phyloP scores from a whole-genome alignment of 2,797 vertebrate species.

The Psittacula echo region DNA sequence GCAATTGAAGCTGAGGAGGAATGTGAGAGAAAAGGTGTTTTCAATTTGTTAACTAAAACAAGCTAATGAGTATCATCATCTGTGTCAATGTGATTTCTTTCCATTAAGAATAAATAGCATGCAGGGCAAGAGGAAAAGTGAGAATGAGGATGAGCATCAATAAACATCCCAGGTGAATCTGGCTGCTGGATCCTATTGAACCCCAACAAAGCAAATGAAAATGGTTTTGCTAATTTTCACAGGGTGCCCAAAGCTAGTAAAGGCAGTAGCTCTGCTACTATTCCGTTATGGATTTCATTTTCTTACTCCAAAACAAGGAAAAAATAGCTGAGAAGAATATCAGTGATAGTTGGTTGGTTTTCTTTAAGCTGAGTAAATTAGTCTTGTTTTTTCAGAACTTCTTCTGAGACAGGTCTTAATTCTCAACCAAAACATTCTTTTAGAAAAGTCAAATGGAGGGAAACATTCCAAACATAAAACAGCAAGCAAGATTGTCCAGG shows the following conservation, averaged over 20 bases:
- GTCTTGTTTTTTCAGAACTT: neutral
- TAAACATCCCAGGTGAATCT: neutral
- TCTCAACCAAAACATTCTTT: neutral
- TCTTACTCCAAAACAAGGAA: neutral
- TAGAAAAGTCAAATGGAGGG: neutral
- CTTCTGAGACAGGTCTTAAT: neutral
- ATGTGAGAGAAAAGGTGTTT: neutral
- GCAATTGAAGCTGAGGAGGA: neutral
- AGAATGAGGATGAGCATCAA: neutral
- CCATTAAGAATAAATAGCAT: neutral
- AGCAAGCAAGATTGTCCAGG: neutral
- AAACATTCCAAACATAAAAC: neutral
- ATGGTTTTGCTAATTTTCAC: neutral
- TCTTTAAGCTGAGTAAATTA: neutral
- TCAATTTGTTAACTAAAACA: neutral
- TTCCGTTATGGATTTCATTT: neutral
- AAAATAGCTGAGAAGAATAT: neutral
- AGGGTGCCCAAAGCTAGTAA: neutral
- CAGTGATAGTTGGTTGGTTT: neutral
- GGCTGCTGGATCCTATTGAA: neutral
- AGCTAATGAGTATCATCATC: neutral
- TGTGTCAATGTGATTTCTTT: neutral
- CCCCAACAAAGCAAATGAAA: neutral
- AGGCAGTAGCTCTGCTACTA: neutral
- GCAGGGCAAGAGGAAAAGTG: neutral